phyloP scores from a whole-genome alignment of 2,797 vertebrate genomes.

The Sebastes vulpes region DNA sequence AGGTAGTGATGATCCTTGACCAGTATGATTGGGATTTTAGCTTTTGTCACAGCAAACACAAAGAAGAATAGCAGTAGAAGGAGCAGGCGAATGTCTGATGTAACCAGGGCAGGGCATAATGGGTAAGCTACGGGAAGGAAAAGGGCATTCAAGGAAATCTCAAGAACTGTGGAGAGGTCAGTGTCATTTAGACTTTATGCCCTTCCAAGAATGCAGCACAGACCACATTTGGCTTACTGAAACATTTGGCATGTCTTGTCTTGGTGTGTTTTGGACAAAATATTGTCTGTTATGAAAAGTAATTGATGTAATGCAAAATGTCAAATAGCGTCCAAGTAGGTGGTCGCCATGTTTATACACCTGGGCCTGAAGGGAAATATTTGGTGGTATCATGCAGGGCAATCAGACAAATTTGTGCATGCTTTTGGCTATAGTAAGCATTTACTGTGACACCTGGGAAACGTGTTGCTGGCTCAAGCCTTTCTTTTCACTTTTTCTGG shows the following conservation, averaged over 20 bases:
- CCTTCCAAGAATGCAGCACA: not conserved
- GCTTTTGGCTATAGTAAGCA: slow-evolving; percentile 45
- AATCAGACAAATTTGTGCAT: slow-evolving; percentile 47
- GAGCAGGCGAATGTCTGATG: not conserved
- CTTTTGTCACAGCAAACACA: not conserved
- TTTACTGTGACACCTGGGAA: slow-evolving; percentile 37
- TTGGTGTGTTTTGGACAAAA: slow-evolving; percentile 22
- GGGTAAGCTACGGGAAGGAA: not conserved
- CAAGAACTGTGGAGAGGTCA: not conserved
- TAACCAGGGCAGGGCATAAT: not conserved
- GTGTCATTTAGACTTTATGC: slow-evolving; percentile 8
- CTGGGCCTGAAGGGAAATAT: slow-evolving; percentile 43
- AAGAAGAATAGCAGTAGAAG: not conserved
- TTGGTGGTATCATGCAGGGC: slow-evolving; percentile 26
- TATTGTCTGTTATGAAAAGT: slow-evolving; percentile 9
- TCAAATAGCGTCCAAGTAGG: slow-evolving; percentile 17
- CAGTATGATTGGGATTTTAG: slow-evolving; percentile 1
- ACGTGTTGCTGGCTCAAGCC: slow-evolving; percentile 15
- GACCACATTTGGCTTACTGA: not conserved
- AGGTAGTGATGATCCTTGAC: not conserved
- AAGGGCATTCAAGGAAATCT: slow-evolving; percentile 12
- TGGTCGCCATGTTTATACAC: slow-evolving; percentile 29
- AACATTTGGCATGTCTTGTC: slow-evolving; percentile 2
- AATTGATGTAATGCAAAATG: slow-evolving; percentile 18
- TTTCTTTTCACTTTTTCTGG: not conserved